Base-by-base conservation (phyloP, 2,888 invertebrate species). In the Plusia festucae region DNA sequence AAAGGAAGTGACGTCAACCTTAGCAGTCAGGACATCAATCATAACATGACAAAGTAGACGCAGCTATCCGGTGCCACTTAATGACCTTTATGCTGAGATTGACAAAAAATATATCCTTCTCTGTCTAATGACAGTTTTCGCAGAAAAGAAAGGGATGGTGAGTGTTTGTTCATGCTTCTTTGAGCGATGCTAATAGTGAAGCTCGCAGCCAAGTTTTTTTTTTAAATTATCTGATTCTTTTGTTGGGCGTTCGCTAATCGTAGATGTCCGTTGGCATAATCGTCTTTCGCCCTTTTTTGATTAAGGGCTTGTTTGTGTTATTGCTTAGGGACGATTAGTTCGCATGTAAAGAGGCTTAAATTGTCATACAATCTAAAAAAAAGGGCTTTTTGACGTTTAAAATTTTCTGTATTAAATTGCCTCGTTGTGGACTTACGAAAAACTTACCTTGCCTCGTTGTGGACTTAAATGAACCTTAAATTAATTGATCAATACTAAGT, bases 21-120 rank as follows among this genome's bases (percentile, higher is more conserved):
- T 68, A 71, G 60, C 53, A 24, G 51, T 34, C 34, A 13, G 76
- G 70, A 73, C 86, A 92, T 92, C 89, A 88, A 92, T 93, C 91
- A 91, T 86, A 84, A 64, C 73, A 78, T 85, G 91, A 91, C 90
- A 91, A 91, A 91, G 86, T 90, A 87, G 83, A 78, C 85, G 82
- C 84, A 83, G 85, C 82, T 85, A 85, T 89, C 88, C 83, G 82
- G 75, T 81, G 79, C 78, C 81, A 84, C 85, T 83, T 85, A 86
- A 85, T 87, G 85, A 85, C 84, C 84, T 87, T 81, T 78, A 73
- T 77, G 60, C 72, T 66, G 61, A 61, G 62, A 82, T 70, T 61
- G 56, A 34, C 54, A 74, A 60, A 74, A 62, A 58, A n/a, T 44
- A 54, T 11, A 55, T 68, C 58, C 20, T 56, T 22, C 20, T 58